Evolutionary conservation across 2,888 invertebrate genomes (phyloP), one percentile per base, ranked within the genome.

Genomic region (Phorcus lineatus): DNA sequence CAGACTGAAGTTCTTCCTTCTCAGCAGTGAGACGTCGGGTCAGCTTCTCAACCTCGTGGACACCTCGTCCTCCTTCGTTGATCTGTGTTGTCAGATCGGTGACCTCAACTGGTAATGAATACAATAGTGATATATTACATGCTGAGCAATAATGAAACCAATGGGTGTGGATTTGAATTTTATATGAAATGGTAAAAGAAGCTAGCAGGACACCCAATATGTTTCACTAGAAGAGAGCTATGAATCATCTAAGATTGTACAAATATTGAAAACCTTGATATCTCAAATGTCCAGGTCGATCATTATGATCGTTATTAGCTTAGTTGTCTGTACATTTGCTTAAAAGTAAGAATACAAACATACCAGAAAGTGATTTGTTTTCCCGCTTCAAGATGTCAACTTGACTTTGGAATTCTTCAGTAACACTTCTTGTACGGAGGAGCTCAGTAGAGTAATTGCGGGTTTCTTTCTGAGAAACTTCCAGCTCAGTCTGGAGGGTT

Each of bases 81-180:
- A 99, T 97, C 95, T 99, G 99, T 95, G 99, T 99, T 93, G 98
- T 96, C 91, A 99, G 95, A 94, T 99, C 99, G 95, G 99, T 98
- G 94, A 99, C 99, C 95, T 99, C 99, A 95, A 99, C 99, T 87
- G 80, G 19, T n/a, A n/a, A n/a, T 36, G 19, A 40, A 47, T 13
- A 13, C 1, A 47, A 1, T 9, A 1, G 11, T 11, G 13, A 11
- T 11, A 9, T 9, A 6, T 47, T 47, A 1, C 1, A 47, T 11
- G 6, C 47, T 13, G 47, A 47, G 47, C 13, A 9, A 9, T 4
- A 47, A 47, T 11, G 13, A 47, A 47, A 11, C 11, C 6, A 11
- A 11, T 13, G 47, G 47, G 47, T 47, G 3, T 36, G 36, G 36
- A 36, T 6, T 36, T 36, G 36, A 36, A 36, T 7, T n/a, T n/a